Evolutionary conservation across 2,888 invertebrate genomes (phyloP).

Genomic region (Parnassius orleans): DNA sequence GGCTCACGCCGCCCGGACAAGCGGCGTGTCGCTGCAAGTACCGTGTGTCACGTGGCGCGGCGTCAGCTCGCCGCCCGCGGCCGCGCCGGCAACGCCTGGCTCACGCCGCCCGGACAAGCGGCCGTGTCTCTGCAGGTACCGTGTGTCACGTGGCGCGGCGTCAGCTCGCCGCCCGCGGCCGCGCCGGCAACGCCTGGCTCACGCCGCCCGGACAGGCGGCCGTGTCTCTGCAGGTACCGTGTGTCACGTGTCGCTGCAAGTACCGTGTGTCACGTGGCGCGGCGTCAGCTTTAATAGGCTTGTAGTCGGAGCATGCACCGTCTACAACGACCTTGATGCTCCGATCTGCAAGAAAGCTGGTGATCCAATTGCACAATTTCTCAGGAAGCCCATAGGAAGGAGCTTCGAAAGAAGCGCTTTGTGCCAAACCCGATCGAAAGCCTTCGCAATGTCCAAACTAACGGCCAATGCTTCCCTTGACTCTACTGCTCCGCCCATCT

Average conservation of each 20-base stretch:
- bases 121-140: conserved; percentile 91
- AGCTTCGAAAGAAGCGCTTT: too few relatives aligned
- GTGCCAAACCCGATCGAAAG: too few relatives aligned
- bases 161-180: conserved; percentile 64
- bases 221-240: not conserved
- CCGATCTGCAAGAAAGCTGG: too few relatives aligned
- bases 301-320: too few relatives aligned
- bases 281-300: too few relatives aligned
- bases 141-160: conserved; percentile 42
- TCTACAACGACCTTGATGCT: too few relatives aligned
- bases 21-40: conserved; percentile 1
- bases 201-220: conserved; percentile 95
- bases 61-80: not conserved
- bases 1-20: not conserved
- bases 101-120: conserved; percentile 94
- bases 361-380: too few relatives aligned
- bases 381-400: too few relatives aligned
- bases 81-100: conserved; percentile 87
- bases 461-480: too few relatives aligned
- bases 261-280: not conserved
- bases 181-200: conserved; percentile 92
- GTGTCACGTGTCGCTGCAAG: not conserved
- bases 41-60: not conserved
- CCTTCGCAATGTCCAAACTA: too few relatives aligned
- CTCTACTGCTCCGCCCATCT: too few relatives aligned